A percentile compares a stretch with the other conserved stretches of the same genome.
Conservation (phyloP, 2,888 invertebrate genomes). For the Bellardia bayeri region DNA sequence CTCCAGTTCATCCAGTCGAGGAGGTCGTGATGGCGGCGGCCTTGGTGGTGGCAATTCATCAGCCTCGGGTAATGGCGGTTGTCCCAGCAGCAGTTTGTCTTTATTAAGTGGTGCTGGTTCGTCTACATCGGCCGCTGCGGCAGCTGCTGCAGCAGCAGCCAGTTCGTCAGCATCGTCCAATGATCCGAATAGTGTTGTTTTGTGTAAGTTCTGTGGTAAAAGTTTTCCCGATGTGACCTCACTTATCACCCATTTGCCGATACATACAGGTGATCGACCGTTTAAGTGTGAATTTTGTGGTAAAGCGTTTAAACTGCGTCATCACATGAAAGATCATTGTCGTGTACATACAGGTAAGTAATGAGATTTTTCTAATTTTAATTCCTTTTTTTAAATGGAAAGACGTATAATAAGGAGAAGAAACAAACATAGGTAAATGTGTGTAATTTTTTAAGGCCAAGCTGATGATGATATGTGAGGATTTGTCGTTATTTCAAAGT, state of each 20-base stretch:
- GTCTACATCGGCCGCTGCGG: slow-evolving; percentile 80
- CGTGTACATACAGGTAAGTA: slow-evolving; percentile 93
- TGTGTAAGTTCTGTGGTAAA: slow-evolving; percentile 97
- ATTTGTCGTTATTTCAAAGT: too few species aligned
- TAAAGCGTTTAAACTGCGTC: slow-evolving; percentile 95
- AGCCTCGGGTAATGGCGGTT: slow-evolving; percentile 81
- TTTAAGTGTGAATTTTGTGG: slow-evolving; percentile 98
- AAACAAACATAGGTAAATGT: not conserved
- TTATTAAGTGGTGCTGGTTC: slow-evolving; percentile 77
- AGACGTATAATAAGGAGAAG: slow-evolving; percentile 16
- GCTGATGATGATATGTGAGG: too few species aligned
- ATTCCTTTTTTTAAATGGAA: not conserved
- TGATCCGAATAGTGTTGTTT: slow-evolving; percentile 91
- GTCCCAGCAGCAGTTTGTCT: slow-evolving; percentile 75
- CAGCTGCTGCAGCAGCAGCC: slow-evolving; percentile 79
- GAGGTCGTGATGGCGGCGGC: slow-evolving; percentile 73
- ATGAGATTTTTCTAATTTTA: not conserved
- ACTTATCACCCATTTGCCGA: slow-evolving; percentile 93
- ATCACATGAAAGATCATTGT: slow-evolving; percentile 98
- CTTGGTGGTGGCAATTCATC: slow-evolving; percentile 75
- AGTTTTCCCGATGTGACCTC: slow-evolving; percentile 96
- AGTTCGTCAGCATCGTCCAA: slow-evolving; percentile 79
- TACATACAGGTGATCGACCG: slow-evolving; percentile 95
- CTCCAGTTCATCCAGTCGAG: slow-evolving; percentile 73
- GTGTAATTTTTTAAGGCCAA: too few species aligned